These are phyloP conservation scores for Phalanger gymnotis DNA, from an alignment of 2,797 vertebrate species.

Conservation along the genomic window DNA sequence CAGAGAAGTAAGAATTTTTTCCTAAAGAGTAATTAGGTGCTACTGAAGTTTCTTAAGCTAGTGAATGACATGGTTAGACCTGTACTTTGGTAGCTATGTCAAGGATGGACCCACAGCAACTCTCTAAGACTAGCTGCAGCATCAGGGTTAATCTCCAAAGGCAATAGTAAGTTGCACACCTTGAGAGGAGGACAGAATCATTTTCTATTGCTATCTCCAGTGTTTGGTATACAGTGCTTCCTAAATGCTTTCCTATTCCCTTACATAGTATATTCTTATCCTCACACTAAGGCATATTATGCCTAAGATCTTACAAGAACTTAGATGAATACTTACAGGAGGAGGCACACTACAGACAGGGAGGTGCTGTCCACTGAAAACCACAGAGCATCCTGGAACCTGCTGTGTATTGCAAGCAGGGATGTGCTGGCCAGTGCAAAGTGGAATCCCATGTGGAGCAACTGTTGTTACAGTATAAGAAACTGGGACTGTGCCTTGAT, in stretches of 20 bases:
- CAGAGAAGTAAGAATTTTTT: background rate
- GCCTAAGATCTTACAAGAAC: background rate
- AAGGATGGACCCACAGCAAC: background rate
- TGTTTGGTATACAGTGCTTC: background rate
- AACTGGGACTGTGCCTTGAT: slow-evolving; percentile 94
- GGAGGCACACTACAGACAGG: slow-evolving; percentile 93
- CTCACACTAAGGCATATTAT: background rate
- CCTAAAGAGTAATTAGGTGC: background rate
- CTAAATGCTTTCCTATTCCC: background rate
- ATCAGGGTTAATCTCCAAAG: background rate
- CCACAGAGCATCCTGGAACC: slow-evolving; percentile 95
- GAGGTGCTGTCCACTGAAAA: slow-evolving; percentile 98
- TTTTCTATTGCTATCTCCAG: background rate
- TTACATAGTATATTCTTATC: background rate
- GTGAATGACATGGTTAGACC: background rate
- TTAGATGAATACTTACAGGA: slow-evolving; percentile 86
- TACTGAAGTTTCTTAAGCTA: background rate
- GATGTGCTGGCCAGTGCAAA: slow-evolving; percentile 95
- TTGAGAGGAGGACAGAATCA: background rate
- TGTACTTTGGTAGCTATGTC: background rate
- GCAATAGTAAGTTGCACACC: background rate
- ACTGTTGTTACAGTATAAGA: slow-evolving; percentile 96
- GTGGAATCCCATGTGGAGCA: slow-evolving; percentile 93
- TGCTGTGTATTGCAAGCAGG: slow-evolving; percentile 95
- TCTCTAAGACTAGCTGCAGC: background rate